Evolutionary conservation across 2,888 invertebrate genomes (phyloP), one percentile per base, ranked within the genome.

Genomic region (Papilio demoleus): DNA sequence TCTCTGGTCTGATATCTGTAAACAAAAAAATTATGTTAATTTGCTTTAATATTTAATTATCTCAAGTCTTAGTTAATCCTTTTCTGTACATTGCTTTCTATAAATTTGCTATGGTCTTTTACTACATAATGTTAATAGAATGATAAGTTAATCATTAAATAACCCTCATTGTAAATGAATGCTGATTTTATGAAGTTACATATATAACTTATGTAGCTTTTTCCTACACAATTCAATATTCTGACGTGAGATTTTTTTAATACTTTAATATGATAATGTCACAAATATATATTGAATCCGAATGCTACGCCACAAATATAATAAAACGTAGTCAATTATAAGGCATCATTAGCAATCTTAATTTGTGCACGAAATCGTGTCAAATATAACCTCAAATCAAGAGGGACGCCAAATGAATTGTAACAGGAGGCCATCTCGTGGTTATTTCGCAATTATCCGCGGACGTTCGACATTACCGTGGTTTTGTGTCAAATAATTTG

Each of bases 381-480:
- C 78, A 77, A 82, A 81, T 80, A 81, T 82, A 77, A 75, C 74
- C 76, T 74, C 76, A 82, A 86, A 87, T 85, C 82, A 81, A 83
- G 83, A 84, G 83, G 83, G 88, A 82, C 84, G 84, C 84, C 81
- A 87, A 88, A 91, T 90, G 85, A 88, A 90, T 86, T 82, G 83
- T 83, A 81, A 82, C 84, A 80, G 83, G 81, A 84, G 86, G 85
- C 78, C 83, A 85, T 84, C 81, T 84, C 78, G 87, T 80, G 87
- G 88, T 91, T 89, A 90, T 90, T 87, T 83, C 79, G 88, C 85
- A 90, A 91, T 92, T 91, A 91, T 86, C 83, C 83, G 86, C 81
- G 88, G 87, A 84, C 87, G 85, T 87, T 88, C 84, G 84, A 84
- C 89, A 88, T 90, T 88, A 90, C 85, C 81, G 80, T 82, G 85